Conservation (phyloP, 2,888 invertebrate species). For the Ectropis crepuscularia region DNA sequence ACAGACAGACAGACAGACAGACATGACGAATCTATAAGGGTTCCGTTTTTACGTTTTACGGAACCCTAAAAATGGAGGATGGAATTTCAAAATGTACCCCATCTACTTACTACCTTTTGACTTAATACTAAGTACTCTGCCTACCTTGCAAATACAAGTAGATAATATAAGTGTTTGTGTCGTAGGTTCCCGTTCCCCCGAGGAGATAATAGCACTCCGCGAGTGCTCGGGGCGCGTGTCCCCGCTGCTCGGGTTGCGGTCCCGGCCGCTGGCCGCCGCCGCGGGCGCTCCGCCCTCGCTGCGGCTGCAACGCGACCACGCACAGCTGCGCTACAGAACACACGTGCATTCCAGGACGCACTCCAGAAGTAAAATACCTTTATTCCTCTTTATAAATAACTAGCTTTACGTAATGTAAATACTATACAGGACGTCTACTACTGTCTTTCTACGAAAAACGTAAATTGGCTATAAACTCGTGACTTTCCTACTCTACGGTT, state of each 20-base stretch:
- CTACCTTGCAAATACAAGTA: neutral
- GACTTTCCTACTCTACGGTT: too few relatives aligned
- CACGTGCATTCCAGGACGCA: slow-evolving; percentile 81
- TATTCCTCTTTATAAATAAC: slow-evolving; percentile 43
- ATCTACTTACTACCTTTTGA: too few relatives aligned
- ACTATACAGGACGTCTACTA: too few relatives aligned
- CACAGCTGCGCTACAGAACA: slow-evolving; percentile 80
- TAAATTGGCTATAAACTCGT: too few relatives aligned
- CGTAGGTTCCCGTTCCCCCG: slow-evolving; percentile 72
- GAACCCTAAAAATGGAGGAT: too few relatives aligned
- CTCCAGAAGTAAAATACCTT: slow-evolving; percentile 63
- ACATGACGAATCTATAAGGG: too few relatives aligned
- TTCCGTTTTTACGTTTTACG: too few relatives aligned
- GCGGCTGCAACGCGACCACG: slow-evolving; percentile 83
- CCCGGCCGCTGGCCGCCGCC: slow-evolving; percentile 88
- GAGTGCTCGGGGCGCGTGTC: slow-evolving; percentile 91
- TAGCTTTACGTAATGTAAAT: too few relatives aligned
- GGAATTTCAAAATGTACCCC: too few relatives aligned
- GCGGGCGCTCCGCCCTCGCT: slow-evolving; percentile 88
- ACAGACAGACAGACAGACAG: too few relatives aligned
- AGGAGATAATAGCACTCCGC: slow-evolving; percentile 95
- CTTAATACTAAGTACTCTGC: neutral
- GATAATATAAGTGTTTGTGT: neutral
- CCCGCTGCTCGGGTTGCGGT: slow-evolving; percentile 84
- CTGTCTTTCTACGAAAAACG: too few relatives aligned